Percentiles rank a stretch among this genome's conserved stretches.
Conservation (phyloP, 2,888 invertebrate genomes). For the Polietes domitor region DNA sequence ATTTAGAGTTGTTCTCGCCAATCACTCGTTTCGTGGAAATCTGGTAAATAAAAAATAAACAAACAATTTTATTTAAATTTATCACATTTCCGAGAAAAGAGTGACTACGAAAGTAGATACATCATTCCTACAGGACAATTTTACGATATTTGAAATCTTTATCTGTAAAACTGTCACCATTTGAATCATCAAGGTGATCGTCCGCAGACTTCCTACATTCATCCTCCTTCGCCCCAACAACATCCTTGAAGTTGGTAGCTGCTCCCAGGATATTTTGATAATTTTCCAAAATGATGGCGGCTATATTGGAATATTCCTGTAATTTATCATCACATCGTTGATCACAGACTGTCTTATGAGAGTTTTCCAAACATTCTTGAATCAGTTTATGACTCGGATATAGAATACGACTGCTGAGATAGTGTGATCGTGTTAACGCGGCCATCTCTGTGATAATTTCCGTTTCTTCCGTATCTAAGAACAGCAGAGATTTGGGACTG, state of each 20-base stretch:
- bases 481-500: constrained; percentile 51
- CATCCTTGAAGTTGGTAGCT: too few relatives aligned
- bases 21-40: too few relatives aligned
- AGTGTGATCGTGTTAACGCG: constrained; percentile 43
- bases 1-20: too few relatives aligned
- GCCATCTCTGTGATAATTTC: constrained; percentile 47
- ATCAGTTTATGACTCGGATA: constrained; percentile 12
- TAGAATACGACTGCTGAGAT: constrained; percentile 34
- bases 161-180: not conserved
- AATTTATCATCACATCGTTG: not conserved
- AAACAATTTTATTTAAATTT: not conserved
- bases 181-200: too few relatives aligned
- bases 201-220: too few relatives aligned
- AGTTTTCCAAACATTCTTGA: constrained; percentile 5
- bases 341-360: not conserved
- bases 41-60: too few relatives aligned
- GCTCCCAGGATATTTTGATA: constrained; percentile 2
- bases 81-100: not conserved
- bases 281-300: constrained; percentile 33
- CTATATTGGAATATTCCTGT: constrained; percentile 2
- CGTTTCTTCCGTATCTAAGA: constrained; percentile 46
- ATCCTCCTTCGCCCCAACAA: too few relatives aligned
- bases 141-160: not conserved
- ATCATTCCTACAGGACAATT: not conserved
- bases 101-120: not conserved